Conservation (phyloP, 2,113 vertebrate genomes). For the Zapus hudsonius region DNA sequence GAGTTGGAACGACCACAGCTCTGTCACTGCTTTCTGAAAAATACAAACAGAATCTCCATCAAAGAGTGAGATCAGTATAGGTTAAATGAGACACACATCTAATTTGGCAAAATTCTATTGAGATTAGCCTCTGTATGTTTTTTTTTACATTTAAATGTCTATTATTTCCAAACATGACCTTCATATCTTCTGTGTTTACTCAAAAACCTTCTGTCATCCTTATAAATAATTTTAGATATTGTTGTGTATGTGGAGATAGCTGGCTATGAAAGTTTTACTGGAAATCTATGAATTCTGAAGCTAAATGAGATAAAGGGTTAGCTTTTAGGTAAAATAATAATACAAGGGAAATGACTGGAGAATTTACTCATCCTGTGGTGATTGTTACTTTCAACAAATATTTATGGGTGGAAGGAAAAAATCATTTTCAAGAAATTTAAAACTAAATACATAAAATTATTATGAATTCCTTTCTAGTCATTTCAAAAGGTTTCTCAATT, state of each 20-base stretch:
- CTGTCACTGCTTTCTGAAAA: too few relatives aligned
- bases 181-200: background rate
- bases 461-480: background rate
- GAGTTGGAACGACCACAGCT: too few relatives aligned
- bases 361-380: background rate
- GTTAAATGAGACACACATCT: too few relatives aligned
- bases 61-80: too few relatives aligned
- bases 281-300: background rate
- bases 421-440: background rate
- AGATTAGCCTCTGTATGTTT: too few relatives aligned
- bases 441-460: background rate
- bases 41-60: too few relatives aligned
- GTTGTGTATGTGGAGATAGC: accelerated
- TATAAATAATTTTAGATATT: background rate
- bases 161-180: background rate
- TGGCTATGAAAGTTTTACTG: background rate
- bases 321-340: background rate
- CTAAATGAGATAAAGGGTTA: background rate
- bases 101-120: too few relatives aligned
- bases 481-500: background rate
- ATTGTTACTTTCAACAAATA: background rate
- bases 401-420: background rate
- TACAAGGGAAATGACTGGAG: background rate
- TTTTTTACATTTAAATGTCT: background rate
- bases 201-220: background rate